A percentile compares a stretch with the other conserved stretches of the same genome.
phyloP scores from a whole-genome alignment of 2,113 vertebrate species.

The Brienomyrus brachyistius region DNA sequence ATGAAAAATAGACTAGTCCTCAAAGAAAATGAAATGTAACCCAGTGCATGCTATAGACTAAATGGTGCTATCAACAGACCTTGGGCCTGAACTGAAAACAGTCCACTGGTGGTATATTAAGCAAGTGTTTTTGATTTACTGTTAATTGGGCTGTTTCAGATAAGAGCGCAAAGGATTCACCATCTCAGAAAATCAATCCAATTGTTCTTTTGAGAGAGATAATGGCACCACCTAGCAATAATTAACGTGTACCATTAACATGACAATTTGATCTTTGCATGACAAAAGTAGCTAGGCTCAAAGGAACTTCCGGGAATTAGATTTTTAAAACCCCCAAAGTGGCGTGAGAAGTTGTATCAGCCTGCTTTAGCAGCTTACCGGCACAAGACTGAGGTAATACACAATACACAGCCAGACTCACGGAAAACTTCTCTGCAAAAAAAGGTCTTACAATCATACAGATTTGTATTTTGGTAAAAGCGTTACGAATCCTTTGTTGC shows the following conservation, averaged over 20 bases:
- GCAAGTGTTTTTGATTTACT: constrained; percentile 9
- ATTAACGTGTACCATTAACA: constrained; percentile 8
- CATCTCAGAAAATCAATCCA: not conserved
- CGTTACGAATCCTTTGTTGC: not conserved
- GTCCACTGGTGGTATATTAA: not conserved
- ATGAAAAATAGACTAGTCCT: not conserved
- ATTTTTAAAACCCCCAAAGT: not conserved
- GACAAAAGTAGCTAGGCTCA: not conserved
- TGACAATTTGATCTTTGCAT: not conserved
- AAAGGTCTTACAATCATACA: not conserved
- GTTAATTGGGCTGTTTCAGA: not conserved
- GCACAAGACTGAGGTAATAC: not conserved
- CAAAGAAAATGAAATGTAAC: not conserved
- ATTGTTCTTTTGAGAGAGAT: not conserved
- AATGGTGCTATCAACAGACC: not conserved
- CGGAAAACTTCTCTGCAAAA: not conserved
- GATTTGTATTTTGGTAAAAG: not conserved
- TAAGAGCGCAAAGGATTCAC: not conserved
- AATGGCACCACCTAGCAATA: not conserved
- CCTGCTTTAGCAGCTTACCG: not conserved
- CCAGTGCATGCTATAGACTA: not conserved
- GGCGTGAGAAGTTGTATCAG: not conserved
- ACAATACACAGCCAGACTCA: not conserved
- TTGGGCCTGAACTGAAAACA: not conserved
- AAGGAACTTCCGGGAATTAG: not conserved